Percentiles rank a stretch among this genome's conserved stretches.
Conservation (phyloP, 2,888 invertebrate species). For the Hydroisotoma schaefferi region DNA sequence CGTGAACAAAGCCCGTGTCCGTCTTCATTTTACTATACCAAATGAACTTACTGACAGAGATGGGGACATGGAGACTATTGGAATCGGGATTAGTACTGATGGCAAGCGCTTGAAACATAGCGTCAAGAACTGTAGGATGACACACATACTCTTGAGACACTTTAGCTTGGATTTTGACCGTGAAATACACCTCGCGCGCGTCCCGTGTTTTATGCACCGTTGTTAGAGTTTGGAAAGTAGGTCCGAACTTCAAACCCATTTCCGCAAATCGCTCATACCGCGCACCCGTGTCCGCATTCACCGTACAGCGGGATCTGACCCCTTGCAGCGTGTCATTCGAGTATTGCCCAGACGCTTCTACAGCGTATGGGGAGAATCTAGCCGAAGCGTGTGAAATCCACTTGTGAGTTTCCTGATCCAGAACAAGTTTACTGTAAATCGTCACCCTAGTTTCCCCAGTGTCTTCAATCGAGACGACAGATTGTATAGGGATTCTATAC, state of each 20-base stretch:
- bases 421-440: conserved; percentile 8
- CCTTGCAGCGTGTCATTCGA: neutral
- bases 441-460: neutral
- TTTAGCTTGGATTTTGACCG: neutral
- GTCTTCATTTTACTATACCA: neutral
- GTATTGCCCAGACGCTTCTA: neutral
- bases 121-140: conserved; percentile 5
- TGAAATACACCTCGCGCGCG: neutral
- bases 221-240: conserved; percentile 10
- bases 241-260: conserved; percentile 18
- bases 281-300: neutral
- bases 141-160: neutral
- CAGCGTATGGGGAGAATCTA: conserved; percentile 8
- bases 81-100: neutral
- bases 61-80: neutral
- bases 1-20: neutral
- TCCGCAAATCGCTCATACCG: conserved; percentile 10
- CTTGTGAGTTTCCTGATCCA: conserved; percentile 3
- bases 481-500: conserved; percentile 4
- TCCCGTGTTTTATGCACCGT: conserved; percentile 8
- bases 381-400: conserved; percentile 7
- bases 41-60: conserved; percentile 4
- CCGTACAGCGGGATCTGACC: neutral
- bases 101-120: conserved; percentile 7
- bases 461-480: conserved; percentile 1